Conservation (phyloP, 1,140 invertebrate genomes). For the Zeugodacus cucurbitae region DNA sequence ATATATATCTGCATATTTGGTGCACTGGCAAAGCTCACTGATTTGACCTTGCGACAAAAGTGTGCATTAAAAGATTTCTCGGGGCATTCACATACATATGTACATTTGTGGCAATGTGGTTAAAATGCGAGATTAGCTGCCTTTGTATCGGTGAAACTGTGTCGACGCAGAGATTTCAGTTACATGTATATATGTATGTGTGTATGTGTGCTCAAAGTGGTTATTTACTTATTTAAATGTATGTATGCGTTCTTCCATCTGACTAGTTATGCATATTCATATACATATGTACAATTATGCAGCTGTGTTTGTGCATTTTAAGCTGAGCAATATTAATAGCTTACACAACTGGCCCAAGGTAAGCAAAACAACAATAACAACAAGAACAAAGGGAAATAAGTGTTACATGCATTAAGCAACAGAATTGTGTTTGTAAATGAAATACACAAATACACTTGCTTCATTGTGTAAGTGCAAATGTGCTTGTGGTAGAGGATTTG, state of each 20-base stretch:
- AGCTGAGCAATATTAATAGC: neutral
- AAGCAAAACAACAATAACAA: neutral
- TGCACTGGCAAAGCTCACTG: neutral
- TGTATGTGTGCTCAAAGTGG: neutral
- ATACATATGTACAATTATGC: neutral
- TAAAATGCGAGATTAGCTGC: neutral
- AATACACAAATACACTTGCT: neutral
- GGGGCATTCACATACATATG: neutral
- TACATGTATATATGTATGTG: neutral
- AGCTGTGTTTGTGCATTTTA: neutral
- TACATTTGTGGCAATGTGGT: neutral
- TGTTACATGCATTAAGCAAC: neutral
- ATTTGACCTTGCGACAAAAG: neutral
- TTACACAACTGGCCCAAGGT: slow-evolving; percentile 7
- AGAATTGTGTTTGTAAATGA: neutral
- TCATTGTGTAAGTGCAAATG: neutral
- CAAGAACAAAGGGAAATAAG: no score
- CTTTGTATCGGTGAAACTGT: neutral
- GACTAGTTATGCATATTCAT: no score
- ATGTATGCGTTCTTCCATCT: neutral
- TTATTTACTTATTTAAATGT: neutral
- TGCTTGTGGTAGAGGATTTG: neutral
- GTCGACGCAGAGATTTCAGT: neutral
- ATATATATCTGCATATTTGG: neutral
- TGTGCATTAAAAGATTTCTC: neutral